Conservation (phyloP, 2,888 invertebrate genomes). For the Pherbina coryleti region DNA sequence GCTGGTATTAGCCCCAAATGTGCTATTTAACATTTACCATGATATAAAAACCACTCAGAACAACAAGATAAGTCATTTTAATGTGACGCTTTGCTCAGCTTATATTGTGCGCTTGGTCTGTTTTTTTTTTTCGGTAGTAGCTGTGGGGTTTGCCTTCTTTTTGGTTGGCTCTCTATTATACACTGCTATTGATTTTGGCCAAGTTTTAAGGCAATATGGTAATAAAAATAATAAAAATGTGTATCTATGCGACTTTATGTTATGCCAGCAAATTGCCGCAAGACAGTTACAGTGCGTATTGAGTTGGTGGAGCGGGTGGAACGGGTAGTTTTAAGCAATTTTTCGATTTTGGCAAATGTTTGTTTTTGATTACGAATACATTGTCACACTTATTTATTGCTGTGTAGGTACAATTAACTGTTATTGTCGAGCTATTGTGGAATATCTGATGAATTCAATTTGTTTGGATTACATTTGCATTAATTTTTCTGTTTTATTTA, state of each 20-base stretch:
- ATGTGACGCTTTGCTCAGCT: conserved; percentile 65
- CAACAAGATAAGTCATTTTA: conserved; percentile 67
- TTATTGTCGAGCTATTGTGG: no score
- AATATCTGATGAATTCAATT: no score
- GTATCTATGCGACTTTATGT: not conserved
- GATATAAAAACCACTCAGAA: conserved; percentile 58
- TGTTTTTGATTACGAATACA: not conserved
- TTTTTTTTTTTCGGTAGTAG: no score
- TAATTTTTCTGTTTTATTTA: no score
- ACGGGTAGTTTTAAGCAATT: not conserved
- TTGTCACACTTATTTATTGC: no score
- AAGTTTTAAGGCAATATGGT: conserved; percentile 18
- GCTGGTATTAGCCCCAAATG: conserved; percentile 26
- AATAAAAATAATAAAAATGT: conserved; percentile 25
- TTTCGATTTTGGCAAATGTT: conserved; percentile 5
- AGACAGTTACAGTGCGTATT: not conserved
- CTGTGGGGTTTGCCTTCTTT: not conserved
- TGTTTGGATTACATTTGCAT: no score
- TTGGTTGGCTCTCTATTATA: not conserved
- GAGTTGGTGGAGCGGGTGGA: not conserved
- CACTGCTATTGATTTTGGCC: conserved; percentile 29
- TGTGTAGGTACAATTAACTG: no score
- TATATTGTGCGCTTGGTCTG: conserved; percentile 49
- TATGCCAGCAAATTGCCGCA: not conserved
- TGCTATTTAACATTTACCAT: conserved; percentile 37